Evolutionary conservation across 2,888 invertebrate genomes (phyloP).

Genomic region (Hyppa rectilinea): DNA sequence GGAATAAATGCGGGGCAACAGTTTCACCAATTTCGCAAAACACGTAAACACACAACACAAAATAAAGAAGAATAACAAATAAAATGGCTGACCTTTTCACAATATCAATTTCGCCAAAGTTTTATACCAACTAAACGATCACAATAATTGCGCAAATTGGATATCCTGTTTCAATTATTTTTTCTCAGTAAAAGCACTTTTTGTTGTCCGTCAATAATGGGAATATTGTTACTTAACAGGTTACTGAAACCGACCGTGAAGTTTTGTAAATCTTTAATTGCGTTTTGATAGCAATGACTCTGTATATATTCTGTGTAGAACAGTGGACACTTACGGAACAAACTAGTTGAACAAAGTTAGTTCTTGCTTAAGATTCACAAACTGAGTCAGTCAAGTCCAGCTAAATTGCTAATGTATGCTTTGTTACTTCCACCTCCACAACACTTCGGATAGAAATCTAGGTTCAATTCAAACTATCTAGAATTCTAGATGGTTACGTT

Average conservation of each 20-base stretch:
- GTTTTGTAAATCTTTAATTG: not conserved
- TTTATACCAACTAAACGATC: conserved; percentile 36
- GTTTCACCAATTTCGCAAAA: not conserved
- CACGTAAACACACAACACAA: not conserved
- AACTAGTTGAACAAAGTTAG: conserved; percentile 50
- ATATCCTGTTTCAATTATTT: conserved; percentile 57
- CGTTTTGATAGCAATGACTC: too few relatives aligned
- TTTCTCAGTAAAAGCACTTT: conserved; percentile 28
- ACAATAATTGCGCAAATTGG: conserved; percentile 56
- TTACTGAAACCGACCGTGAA: not conserved
- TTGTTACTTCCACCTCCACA: conserved; percentile 32
- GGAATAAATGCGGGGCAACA: not conserved
- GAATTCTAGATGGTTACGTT: not conserved
- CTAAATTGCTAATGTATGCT: conserved; percentile 52
- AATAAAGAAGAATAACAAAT: not conserved
- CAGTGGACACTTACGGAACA: conserved; percentile 33
- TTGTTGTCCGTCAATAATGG: conserved; percentile 5
- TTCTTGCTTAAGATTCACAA: conserved; percentile 33
- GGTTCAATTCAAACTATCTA: not conserved
- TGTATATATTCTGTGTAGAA: not conserved
- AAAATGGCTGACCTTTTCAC: conserved; percentile 3
- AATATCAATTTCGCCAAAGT: conserved; percentile 22
- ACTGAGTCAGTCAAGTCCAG: conserved; percentile 32
- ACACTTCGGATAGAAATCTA: conserved; percentile 14
- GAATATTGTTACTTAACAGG: conserved; percentile 20